Evolutionary conservation across 2,888 invertebrate genomes (phyloP).

Genomic region (Digitonthophagus gazella): DNA sequence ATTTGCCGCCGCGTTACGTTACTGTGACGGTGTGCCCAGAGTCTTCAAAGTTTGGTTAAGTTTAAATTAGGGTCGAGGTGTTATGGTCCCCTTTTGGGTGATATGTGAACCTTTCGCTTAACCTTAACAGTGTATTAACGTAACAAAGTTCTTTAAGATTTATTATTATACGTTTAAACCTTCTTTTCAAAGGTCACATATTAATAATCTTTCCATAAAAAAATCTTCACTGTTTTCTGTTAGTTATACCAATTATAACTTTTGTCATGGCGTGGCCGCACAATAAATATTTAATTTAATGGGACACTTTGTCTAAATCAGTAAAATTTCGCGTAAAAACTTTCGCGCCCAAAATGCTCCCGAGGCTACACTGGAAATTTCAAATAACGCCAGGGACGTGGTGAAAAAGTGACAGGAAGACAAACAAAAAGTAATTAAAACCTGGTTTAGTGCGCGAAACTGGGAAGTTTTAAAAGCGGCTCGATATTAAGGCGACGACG

Average conservation of each 20-base stretch:
- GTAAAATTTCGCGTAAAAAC: not conserved
- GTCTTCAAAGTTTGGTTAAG: not conserved
- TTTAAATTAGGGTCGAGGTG: not conserved
- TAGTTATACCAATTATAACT: too few species aligned
- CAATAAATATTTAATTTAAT: not conserved
- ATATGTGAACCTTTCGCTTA: not conserved
- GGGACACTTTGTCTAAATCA: conserved; percentile 2
- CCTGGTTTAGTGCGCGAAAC: conserved; percentile 5
- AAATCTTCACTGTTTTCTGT: too few species aligned
- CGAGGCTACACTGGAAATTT: not conserved
- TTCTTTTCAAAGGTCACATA: too few species aligned
- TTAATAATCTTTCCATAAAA: too few species aligned
- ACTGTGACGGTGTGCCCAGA: not conserved
- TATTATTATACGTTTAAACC: too few species aligned
- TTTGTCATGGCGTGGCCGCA: too few species aligned
- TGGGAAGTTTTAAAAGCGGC: conserved; percentile 20
- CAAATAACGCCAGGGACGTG: not conserved
- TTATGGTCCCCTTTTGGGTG: not conserved
- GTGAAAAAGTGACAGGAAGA: not conserved
- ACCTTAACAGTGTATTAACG: not conserved
- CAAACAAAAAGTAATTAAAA: conserved; percentile 15
- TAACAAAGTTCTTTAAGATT: too few species aligned
- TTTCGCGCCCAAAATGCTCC: not conserved
- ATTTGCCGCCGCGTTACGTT: not conserved
- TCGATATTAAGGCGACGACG: conserved; percentile 22